Evolutionary conservation across 2,888 invertebrate species (phyloP), one percentile per base, ranked within the genome.

Genomic region (Polietes domitor): DNA sequence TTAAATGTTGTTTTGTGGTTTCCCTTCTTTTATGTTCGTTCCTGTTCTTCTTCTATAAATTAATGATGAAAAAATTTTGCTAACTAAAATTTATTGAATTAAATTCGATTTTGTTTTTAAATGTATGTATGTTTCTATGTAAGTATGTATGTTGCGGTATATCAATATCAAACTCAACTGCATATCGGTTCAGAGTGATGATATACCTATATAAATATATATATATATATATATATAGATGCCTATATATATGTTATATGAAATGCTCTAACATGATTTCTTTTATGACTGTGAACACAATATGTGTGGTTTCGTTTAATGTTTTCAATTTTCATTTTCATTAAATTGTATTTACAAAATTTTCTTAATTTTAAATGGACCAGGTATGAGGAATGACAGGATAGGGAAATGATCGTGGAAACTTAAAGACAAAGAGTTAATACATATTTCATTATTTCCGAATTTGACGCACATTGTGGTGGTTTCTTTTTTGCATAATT

Each of bases 401-500:
- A 21, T 17, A n/a, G 7, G 50, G 19, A n/a, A 50, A 17, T 10
- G 9, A 17, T 21, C 21, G 10, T 68, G 24, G 58, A n/a, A 55
- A 76, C 37, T 53, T 53, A 68, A 50, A 17, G 17, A 43, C 17
- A 10, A 47, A 77, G 65, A 63, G 17, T 79, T 53, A 32, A 17
- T 77, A 24, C 74, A 61, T 43, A 19, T 61, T 26, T 53, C n/a
- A n/a, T n/a, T 47, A 72, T 71, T 77, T 83, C 80, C 77, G 79
- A 85, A 82, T 76, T 80, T 86, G 86, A 86, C 86, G 84, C 86
- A 87, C 87, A 80, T 86, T 83, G 78, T 86, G 86, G 86, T 87
- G 86, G 72, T 78, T 77, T 61, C 68, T 70, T 24, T 28, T 32
- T 37, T 37, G 7, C 0, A 47, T 50, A 43, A 72, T 75, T 80